Conservation (phyloP, 2,888 invertebrate species). For the Drosophila mettleri region DNA sequence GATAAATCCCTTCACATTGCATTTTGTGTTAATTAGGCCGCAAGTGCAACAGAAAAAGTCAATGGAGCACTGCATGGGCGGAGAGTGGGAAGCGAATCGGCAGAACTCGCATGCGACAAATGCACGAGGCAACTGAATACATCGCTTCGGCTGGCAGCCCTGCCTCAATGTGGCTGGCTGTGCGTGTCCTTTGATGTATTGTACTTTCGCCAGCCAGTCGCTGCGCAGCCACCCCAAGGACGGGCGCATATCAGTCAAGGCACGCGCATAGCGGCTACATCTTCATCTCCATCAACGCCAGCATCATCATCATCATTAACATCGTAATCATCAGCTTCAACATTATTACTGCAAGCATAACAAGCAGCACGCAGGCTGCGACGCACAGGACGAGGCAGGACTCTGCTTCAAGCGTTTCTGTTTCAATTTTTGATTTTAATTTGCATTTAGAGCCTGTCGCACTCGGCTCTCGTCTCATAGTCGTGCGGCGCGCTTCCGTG, state of each 20-base stretch:
- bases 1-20: constrained; percentile 53
- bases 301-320: constrained; percentile 21
- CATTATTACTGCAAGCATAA: constrained; percentile 54
- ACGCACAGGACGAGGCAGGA: constrained; percentile 40
- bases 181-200: constrained; percentile 70
- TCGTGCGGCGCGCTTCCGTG: constrained; percentile 71
- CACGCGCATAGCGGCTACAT: constrained; percentile 78
- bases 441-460: constrained; percentile 72
- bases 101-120: constrained; percentile 70
- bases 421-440: constrained; percentile 76
- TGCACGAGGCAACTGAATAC: constrained; percentile 28
- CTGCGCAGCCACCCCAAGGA: constrained; percentile 71
- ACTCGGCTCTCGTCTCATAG: constrained; percentile 72
- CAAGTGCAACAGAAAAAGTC: constrained; percentile 46
- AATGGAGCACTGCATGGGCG: constrained; percentile 16
- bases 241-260: constrained; percentile 60
- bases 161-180: constrained; percentile 68
- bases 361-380: constrained; percentile 43
- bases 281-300: constrained; percentile 40
- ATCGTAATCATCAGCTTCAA: constrained; percentile 24
- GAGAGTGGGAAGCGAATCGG: background rate
- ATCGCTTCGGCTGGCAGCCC: constrained; percentile 54
- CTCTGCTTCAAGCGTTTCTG: constrained; percentile 54
- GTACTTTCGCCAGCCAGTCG: constrained; percentile 75
- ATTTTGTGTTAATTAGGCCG: constrained; percentile 65